Percentiles rank a stretch among this genome's conserved stretches.
phyloP scores from a whole-genome alignment of 2,888 invertebrate genomes.

The Koerneria pararmatus region DNA sequence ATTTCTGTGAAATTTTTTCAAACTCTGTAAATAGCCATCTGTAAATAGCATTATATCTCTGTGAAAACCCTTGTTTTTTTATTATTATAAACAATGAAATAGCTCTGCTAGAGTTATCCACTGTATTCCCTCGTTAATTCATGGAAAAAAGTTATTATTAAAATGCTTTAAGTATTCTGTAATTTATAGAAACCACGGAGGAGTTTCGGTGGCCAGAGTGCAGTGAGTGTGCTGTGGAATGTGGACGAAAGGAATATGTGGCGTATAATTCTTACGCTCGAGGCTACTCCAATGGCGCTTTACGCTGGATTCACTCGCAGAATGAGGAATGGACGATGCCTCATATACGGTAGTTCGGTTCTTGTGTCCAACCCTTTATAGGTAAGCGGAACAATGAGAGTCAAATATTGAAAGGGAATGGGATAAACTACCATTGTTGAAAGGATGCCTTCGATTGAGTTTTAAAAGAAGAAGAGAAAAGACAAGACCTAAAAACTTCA shows the following conservation, averaged over 20 bases:
- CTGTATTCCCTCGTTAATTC: too few relatives aligned
- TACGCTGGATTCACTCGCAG: conserved; percentile 35
- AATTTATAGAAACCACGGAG: conserved; percentile 16
- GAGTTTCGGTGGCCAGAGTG: conserved; percentile 28
- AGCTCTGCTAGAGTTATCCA: too few relatives aligned
- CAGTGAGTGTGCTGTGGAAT: conserved; percentile 36
- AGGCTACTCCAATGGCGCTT: conserved; percentile 41
- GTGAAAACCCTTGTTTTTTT: too few relatives aligned
- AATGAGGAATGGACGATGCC: conserved; percentile 32
- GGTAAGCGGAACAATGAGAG: not conserved
- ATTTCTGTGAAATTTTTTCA: too few relatives aligned
- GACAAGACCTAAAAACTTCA: not conserved
- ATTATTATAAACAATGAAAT: too few relatives aligned
- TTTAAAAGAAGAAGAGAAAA: not conserved
- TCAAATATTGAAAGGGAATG: not conserved
- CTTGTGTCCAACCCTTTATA: not conserved
- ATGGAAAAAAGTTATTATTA: too few relatives aligned
- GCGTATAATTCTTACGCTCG: conserved; percentile 49
- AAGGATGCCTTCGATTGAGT: not conserved
- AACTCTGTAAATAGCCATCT: too few relatives aligned
- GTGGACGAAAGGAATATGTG: conserved; percentile 43
- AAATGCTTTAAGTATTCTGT: too few relatives aligned
- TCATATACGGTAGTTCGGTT: conserved; percentile 29
- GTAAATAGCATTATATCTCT: too few relatives aligned
- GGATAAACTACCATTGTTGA: not conserved